Evolutionary conservation across 2,113 vertebrate genomes (phyloP).

Genomic region (Arothron firmamentum): DNA sequence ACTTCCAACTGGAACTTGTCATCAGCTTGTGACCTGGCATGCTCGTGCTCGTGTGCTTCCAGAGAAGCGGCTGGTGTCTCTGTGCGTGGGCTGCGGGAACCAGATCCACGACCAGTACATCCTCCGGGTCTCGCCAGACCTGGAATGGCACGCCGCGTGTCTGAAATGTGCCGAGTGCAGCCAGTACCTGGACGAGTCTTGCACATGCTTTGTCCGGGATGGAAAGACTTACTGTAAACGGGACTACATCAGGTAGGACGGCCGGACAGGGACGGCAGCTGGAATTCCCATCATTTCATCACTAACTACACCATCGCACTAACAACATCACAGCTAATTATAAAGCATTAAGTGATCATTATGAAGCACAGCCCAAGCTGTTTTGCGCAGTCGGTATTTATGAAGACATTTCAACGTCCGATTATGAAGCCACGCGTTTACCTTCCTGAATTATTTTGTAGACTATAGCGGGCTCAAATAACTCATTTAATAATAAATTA

Average conservation of each 20-base stretch:
- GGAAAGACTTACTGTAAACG: constrained; percentile 99
- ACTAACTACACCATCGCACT: no score
- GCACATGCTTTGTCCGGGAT: constrained; percentile 98
- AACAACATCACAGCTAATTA: neutral
- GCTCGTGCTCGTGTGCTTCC: constrained; percentile 30
- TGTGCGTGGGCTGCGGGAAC: constrained; percentile 99
- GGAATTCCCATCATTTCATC: no score
- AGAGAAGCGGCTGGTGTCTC: constrained; percentile 97
- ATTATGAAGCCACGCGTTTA: no score
- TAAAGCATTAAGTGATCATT: neutral
- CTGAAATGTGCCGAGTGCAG: constrained; percentile 98
- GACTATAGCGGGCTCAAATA: no score
- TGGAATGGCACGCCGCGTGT: constrained; percentile 99
- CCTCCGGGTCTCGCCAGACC: constrained; percentile 96
- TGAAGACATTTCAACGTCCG: no score
- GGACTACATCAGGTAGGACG: constrained; percentile 95
- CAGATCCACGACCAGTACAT: constrained; percentile 99
- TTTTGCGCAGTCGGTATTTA: no score
- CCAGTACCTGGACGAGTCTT: constrained; percentile 98
- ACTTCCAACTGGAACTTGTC: no score
- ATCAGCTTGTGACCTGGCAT: neutral
- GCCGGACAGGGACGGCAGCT: constrained; percentile 7
- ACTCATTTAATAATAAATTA: no score
- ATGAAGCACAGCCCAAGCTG: no score
- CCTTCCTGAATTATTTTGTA: no score